A percentile compares a stretch with the other conserved stretches of the same genome.
phyloP scores from a whole-genome alignment of 2,113 vertebrate species.

The Elgaria multicarinata region DNA sequence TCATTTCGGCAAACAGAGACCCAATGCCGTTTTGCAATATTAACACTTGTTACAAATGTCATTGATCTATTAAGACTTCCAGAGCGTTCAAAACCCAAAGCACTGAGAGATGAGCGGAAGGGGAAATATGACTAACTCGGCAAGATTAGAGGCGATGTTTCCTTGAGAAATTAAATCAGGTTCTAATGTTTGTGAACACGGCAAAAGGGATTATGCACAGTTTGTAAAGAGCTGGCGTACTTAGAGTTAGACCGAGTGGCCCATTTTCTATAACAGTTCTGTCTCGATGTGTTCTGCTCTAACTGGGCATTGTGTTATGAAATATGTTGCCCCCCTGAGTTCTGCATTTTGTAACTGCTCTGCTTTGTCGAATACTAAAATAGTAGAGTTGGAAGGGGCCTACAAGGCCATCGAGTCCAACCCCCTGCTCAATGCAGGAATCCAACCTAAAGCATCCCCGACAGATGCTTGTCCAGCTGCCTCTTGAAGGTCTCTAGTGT shows the following conservation, averaged over 20 bases:
- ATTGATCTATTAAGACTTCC: conserved; percentile 84
- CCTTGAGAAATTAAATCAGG: conserved; percentile 69
- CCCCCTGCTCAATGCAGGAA: too few relatives aligned
- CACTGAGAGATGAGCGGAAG: conserved; percentile 66
- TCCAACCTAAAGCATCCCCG: too few relatives aligned
- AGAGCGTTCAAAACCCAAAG: conserved; percentile 77
- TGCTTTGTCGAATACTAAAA: too few relatives aligned
- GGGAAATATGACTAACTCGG: conserved; percentile 74
- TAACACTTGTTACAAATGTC: conserved; percentile 87
- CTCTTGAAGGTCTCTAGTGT: too few relatives aligned
- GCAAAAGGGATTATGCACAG: conserved; percentile 40
- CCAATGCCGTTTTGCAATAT: conserved; percentile 78
- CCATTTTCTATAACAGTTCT: not conserved
- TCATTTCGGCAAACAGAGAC: conserved; percentile 81
- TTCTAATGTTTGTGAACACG: conserved; percentile 60
- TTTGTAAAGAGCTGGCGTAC: not conserved
- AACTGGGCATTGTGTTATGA: too few relatives aligned
- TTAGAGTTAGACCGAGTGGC: not conserved
- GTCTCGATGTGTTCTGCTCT: not conserved
- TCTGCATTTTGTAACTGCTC: too few relatives aligned
- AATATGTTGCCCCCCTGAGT: too few relatives aligned
- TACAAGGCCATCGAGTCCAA: too few relatives aligned
- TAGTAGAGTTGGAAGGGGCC: too few relatives aligned
- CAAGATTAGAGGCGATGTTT: conserved; percentile 70
- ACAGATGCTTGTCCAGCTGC: too few relatives aligned